Evolutionary conservation across 1,140 invertebrate species (phyloP), one percentile per base, ranked within the genome.

Genomic region (Drosophila sucinea): DNA sequence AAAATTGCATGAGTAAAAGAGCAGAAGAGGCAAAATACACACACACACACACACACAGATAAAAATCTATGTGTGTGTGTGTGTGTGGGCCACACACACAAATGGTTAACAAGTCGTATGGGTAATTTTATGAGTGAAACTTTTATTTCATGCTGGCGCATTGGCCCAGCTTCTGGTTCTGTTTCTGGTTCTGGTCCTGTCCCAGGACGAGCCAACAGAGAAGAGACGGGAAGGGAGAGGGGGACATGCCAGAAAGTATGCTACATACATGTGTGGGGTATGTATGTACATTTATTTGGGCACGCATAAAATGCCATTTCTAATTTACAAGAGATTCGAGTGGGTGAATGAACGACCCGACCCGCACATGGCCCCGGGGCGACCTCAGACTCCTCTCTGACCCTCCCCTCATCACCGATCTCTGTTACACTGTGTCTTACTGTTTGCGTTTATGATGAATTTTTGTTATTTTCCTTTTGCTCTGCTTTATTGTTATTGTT

Each of bases 81-180:
- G 58, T 61, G 25, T 35, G 7, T 64, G 64, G 51, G 60, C 38
- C 77, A 72, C 73, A 69, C 41, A 60, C 54, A 58, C 56, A 73
- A 83, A 66, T 70, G 79, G 76, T 87, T 87, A 83, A 89, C 84
- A 89, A 72, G 84, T 89, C 84, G 84, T 87, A 89, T 83, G 80
- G 69, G 79, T 78, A 82, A 87, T 83, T 87, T 87, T 77, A 83
- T 77, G 63, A 65, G 38, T 54, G 54, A 75, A 83, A 82, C 71
- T 79, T 84, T 83, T 77, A 79, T 79, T 76, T 71, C 63, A 32
- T 23, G 23, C 35, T 27, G 32, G 7, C 33, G 7, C n/a, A 35
- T 10, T 58, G n/a, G 8, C 23, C 23, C n/a, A 11, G 2, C 47
- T 8, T 25, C 8, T 25, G n/a, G 10, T 25, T 27, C n/a, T 38